A percentile compares a stretch with the other conserved stretches of the same genome.
Evolutionary conservation across 1,140 invertebrate species (phyloP).

Genomic region (Drosophila erecta): DNA sequence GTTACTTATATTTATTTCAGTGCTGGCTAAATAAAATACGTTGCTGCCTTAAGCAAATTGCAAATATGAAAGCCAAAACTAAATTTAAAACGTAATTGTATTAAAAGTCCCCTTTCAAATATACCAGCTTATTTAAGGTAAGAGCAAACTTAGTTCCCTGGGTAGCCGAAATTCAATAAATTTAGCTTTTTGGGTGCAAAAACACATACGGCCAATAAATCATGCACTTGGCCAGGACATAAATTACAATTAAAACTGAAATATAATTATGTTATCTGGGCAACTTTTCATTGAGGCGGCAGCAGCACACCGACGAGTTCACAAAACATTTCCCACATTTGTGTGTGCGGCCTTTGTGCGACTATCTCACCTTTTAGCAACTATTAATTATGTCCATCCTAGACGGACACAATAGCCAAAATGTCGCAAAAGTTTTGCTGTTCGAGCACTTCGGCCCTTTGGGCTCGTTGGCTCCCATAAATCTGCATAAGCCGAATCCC

Average conservation of each 20-base stretch:
- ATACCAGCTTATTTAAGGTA: not conserved
- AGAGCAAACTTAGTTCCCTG: not conserved
- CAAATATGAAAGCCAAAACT: not conserved
- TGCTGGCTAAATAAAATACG: too few species aligned
- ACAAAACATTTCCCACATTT: slow-evolving; percentile 42
- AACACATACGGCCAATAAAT: slow-evolving; percentile 54
- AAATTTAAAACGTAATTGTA: not conserved
- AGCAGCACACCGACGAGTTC: slow-evolving; percentile 27
- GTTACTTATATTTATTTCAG: too few species aligned
- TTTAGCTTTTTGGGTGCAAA: slow-evolving; percentile 2
- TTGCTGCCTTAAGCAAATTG: too few species aligned
- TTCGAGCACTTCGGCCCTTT: slow-evolving; percentile 54
- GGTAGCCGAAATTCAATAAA: slow-evolving; percentile 29
- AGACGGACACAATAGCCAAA: slow-evolving; percentile 60
- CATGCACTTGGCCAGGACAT: slow-evolving; percentile 55
- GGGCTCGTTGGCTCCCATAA: slow-evolving; percentile 52
- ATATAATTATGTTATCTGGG: slow-evolving; percentile 66
- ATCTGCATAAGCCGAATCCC: slow-evolving; percentile 72
- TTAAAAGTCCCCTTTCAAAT: not conserved
- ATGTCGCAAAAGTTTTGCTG: slow-evolving; percentile 69
- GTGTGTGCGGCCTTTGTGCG: slow-evolving; percentile 53
- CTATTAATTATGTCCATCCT: slow-evolving; percentile 69
- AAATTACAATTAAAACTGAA: slow-evolving; percentile 78
- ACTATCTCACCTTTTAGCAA: slow-evolving; percentile 68
- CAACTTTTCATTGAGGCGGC: slow-evolving; percentile 38